Base-by-base conservation (phyloP, 1,140 invertebrate species). In the Daktulosphaira vitifoliae region DNA sequence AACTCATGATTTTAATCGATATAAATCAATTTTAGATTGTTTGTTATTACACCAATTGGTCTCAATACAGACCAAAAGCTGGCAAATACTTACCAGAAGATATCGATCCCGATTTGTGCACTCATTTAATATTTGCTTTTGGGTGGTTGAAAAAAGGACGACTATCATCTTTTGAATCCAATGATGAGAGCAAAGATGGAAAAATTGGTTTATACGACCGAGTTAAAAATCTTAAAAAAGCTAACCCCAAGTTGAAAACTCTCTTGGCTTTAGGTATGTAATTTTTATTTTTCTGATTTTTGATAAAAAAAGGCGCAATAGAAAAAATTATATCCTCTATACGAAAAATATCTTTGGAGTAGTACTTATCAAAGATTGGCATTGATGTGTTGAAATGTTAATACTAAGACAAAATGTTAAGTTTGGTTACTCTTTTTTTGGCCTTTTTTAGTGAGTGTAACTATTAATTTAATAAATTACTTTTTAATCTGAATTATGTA, bases 11-110 rank as follows among this genome's bases (percentile, higher is more conserved):
- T 11, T 11, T 33, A 33, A 16, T 56, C 23, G 2, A 26, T 18
- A 2, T 50, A 22, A n/a, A 67, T 67, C 68, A 68, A 39, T 75
- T 74, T 38, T 77, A 89, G 82, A 79, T 94, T 62, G 91, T 95
- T 1, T 96, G 93, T 73, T 97, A 96, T 74, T 96, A 95, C 76
- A 96, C 92, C 18, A 96, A 97, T 78, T 97, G 94, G 94, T 93
- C 94, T 0, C 94, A 97, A 73, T 97, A 97, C 73, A 80, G 94
- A 56, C 85, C 87, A 1, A 96, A 95, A 74, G 79, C 89, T 65
- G 94, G 91, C 29, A 96, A 96, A 78, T 97, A 93, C 77, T 73
- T 84, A 33, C 94, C 95, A 0, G 94, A 97, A 78, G 91, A 98
- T 74, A 96, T 97, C 67, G 86, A 93, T 65, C 90, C 93, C 2